Conservation (phyloP, 64 coral and sea anemone genomes). For the Stichodactyla helianthus region DNA sequence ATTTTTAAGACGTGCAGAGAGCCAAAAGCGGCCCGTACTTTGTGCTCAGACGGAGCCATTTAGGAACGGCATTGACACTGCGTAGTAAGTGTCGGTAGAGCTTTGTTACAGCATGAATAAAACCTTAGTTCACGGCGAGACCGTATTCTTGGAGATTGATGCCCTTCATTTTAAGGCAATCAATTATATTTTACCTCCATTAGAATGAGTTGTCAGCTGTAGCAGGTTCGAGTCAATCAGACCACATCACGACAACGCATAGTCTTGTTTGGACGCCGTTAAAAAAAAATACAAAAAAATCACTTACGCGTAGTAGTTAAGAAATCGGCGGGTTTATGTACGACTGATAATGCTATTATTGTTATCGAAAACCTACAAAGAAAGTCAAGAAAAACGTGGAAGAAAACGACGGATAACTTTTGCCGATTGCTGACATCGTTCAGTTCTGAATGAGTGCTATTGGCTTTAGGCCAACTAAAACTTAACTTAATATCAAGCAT, state of each 20-base stretch:
- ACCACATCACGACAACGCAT: background rate
- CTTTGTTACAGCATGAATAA: background rate
- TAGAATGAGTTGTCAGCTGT: background rate
- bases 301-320: background rate
- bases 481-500: background rate
- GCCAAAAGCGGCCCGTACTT: background rate
- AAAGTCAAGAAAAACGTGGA: too few relatives aligned
- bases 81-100: background rate
- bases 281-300: background rate
- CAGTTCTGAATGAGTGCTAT: too few relatives aligned
- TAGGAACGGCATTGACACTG: conserved; percentile 14
- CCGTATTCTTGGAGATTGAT: background rate
- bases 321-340: too few relatives aligned
- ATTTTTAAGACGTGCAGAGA: background rate
- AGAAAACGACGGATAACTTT: too few relatives aligned
- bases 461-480: too few relatives aligned
- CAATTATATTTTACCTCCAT: background rate
- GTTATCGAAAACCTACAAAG: too few relatives aligned
- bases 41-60: background rate
- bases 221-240: background rate
- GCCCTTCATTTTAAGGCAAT: background rate
- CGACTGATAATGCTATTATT: too few relatives aligned
- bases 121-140: background rate
- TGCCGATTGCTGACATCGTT: too few relatives aligned
- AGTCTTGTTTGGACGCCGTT: background rate